phyloP scores from a whole-genome alignment of 2,113 vertebrate genomes.

The Hydropotes inermis region DNA sequence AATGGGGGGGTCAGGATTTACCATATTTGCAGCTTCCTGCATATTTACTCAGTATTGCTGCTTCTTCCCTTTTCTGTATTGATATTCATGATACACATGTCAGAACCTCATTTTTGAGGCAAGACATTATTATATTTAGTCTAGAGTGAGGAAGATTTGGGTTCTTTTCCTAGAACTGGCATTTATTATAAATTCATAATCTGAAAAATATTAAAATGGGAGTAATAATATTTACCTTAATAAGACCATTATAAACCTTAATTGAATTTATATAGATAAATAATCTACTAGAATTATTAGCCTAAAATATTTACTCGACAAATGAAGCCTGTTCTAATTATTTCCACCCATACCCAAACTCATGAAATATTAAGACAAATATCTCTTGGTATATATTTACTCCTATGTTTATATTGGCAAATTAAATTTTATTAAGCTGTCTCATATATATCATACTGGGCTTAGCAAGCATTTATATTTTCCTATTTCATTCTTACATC shows the following conservation, averaged over 20 bases:
- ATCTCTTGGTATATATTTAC: not conserved
- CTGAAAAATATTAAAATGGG: not conserved
- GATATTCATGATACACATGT: not conserved
- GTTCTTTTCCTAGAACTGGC: not conserved
- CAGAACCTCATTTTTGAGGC: not conserved
- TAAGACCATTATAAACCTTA: not conserved
- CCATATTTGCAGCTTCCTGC: not conserved
- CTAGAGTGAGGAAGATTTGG: not conserved
- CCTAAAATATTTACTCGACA: not conserved
- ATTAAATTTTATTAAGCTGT: not conserved
- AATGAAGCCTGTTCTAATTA: not conserved
- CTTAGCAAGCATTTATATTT: not conserved
- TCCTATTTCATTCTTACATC: not conserved
- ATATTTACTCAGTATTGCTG: not conserved
- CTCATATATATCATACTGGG: not conserved
- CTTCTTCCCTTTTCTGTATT: not conserved
- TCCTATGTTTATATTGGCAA: not conserved
- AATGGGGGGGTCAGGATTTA: fast-evolving
- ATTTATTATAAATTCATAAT: not conserved
- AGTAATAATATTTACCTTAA: not conserved
- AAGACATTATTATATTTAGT: not conserved
- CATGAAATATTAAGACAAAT: not conserved
- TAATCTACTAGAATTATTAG: not conserved
- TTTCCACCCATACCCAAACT: not conserved
- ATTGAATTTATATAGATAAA: not conserved